phyloP scores from a whole-genome alignment of 2,888 invertebrate species.

The Campoplex nolae region DNA sequence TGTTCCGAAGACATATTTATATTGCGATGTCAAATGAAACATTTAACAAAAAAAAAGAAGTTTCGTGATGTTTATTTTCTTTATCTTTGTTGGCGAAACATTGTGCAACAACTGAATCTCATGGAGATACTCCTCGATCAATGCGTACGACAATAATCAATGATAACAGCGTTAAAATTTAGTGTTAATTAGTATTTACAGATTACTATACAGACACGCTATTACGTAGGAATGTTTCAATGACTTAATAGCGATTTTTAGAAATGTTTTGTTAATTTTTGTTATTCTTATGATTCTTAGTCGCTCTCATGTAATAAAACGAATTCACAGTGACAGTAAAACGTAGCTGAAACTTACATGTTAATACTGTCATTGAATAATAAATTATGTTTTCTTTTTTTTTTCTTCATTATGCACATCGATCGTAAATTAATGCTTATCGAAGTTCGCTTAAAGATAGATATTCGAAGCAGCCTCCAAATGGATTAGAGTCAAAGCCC shows the following conservation, averaged over 20 bases:
- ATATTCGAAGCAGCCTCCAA: constrained; percentile 61
- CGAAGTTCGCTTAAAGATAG: constrained; percentile 49
- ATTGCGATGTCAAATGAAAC: constrained; percentile 1
- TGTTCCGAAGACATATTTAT: background rate
- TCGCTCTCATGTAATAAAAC: constrained; percentile 5
- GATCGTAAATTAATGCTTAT: constrained; percentile 56
- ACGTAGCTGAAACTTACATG: background rate
- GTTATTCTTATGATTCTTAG: background rate
- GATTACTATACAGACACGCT: constrained; percentile 60
- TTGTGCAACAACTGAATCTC: constrained; percentile 20
- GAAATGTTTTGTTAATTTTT: constrained; percentile 12
- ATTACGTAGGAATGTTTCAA: constrained; percentile 47
- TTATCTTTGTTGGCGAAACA: background rate
- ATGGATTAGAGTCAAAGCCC: constrained; percentile 63
- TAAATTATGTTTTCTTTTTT: constrained; percentile 29
- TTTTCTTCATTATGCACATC: constrained; percentile 55
- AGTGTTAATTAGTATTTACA: constrained; percentile 63
- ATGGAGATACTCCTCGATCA: constrained; percentile 1
- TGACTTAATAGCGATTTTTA: constrained; percentile 43
- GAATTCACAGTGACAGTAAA: constrained; percentile 18
- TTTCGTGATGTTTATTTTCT: background rate
- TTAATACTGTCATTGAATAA: constrained; percentile 61
- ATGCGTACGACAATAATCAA: constrained; percentile 44
- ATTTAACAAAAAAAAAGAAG: background rate
- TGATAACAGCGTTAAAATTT: constrained; percentile 34